Conservation (phyloP, 2,113 vertebrate genomes). For the Lasiurus cinereus region DNA sequence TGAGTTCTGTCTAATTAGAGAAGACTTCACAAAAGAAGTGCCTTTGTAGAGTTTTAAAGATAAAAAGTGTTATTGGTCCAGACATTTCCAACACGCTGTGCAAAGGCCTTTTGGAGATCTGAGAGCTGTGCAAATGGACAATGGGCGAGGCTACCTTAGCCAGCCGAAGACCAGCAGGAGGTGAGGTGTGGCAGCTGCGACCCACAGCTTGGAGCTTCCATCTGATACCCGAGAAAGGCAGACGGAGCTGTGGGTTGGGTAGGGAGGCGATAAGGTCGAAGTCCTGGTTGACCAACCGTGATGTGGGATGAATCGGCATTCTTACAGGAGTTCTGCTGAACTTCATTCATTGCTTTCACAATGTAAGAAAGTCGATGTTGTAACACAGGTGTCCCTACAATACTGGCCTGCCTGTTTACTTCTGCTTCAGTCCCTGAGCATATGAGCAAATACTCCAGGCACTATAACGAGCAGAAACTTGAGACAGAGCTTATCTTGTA, state of each 20-base stretch:
- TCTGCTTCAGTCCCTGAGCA: constrained; percentile 67
- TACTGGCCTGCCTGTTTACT: constrained; percentile 78
- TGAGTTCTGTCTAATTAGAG: constrained; percentile 26
- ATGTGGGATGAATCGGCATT: background rate
- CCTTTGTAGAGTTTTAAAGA: constrained; percentile 47
- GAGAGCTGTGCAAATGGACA: background rate
- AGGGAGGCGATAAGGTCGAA: background rate
- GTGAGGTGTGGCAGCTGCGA: background rate
- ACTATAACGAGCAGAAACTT: constrained; percentile 82
- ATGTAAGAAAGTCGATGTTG: constrained; percentile 72
- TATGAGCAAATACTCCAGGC: constrained; percentile 80
- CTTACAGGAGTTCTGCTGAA: constrained; percentile 23
- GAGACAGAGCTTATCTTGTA: constrained; percentile 84
- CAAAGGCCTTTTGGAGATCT: background rate
- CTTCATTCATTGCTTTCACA: constrained; percentile 78
- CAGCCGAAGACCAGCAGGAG: background rate
- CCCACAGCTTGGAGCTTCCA: background rate
- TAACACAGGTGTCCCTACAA: constrained; percentile 68
- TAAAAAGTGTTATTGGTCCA: background rate
- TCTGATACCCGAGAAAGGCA: background rate
- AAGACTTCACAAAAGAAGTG: background rate
- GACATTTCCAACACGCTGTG: background rate
- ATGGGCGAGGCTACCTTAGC: background rate
- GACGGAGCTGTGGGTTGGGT: background rate
- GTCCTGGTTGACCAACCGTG: constrained; percentile 6